A percentile compares a stretch with the other conserved stretches of the same genome.
phyloP scores from a whole-genome alignment of 2,113 vertebrate genomes.

The Bungarus multicinctus region DNA sequence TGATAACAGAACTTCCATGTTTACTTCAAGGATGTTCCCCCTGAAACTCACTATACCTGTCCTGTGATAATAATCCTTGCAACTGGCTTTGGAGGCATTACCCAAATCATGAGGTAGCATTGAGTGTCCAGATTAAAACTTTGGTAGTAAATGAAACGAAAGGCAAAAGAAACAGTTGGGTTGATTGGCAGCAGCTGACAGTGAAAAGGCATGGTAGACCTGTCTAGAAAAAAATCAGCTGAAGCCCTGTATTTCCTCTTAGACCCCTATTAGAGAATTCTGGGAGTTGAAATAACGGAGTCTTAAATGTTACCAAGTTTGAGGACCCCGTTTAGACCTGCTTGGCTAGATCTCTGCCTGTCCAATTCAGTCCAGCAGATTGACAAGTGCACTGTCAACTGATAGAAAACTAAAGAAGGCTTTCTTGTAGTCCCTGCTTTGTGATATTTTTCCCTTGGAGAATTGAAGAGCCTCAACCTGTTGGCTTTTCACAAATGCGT shows the following conservation, averaged over 20 bases:
- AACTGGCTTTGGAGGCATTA: not conserved
- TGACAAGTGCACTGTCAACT: too few species aligned
- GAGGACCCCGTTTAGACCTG: not conserved
- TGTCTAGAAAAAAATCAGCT: not conserved
- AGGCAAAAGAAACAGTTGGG: not conserved
- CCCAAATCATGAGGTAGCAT: not conserved
- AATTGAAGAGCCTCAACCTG: too few species aligned
- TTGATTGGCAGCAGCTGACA: not conserved
- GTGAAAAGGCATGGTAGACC: not conserved
- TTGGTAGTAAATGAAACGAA: not conserved
- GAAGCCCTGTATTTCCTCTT: not conserved
- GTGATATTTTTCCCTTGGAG: too few species aligned
- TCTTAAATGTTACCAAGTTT: not conserved
- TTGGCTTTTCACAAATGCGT: too few species aligned
- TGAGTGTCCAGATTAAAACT: not conserved
- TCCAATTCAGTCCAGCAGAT: too few species aligned
- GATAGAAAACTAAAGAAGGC: too few species aligned
- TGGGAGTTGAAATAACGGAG: not conserved
- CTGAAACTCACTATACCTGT: not conserved
- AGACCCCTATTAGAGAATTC: not conserved
- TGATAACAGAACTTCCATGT: not conserved
- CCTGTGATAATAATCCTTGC: not conserved
- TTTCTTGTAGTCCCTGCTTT: too few species aligned
- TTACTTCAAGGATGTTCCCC: not conserved
- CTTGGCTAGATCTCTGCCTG: not conserved